Conservation (phyloP, 1,140 invertebrate species). For the Trichonephila inaurata region DNA sequence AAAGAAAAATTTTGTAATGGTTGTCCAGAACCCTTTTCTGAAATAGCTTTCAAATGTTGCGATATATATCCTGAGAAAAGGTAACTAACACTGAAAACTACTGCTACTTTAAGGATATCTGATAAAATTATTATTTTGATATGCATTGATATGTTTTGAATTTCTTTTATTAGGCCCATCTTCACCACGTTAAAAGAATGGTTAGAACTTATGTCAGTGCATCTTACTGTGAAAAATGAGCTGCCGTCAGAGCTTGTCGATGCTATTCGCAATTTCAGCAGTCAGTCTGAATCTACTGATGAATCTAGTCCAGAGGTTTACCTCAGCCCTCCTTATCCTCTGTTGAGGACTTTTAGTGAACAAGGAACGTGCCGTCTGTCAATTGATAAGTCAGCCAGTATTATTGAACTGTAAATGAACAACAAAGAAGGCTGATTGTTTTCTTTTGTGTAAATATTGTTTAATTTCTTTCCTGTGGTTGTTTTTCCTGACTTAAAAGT, state of each 20-base stretch:
- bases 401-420: slow-evolving; percentile 49
- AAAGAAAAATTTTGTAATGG: slow-evolving; percentile 91
- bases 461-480: background rate
- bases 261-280: slow-evolving; percentile 87
- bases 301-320: slow-evolving; percentile 84
- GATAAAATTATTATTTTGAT: no score
- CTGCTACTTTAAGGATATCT: no score
- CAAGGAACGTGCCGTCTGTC: slow-evolving; percentile 53
- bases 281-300: slow-evolving; percentile 79
- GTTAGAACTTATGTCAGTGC: slow-evolving; percentile 88
- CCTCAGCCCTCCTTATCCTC: slow-evolving; percentile 78
- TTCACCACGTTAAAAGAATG: slow-evolving; percentile 91
- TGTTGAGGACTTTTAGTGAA: slow-evolving; percentile 82
- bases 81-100: slow-evolving; percentile 79
- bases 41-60: slow-evolving; percentile 84
- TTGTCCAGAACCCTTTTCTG: slow-evolving; percentile 93
- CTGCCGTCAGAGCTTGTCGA: slow-evolving; percentile 86
- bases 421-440: background rate
- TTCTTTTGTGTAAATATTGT: background rate
- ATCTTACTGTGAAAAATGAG: slow-evolving; percentile 85
- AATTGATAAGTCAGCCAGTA: slow-evolving; percentile 39
- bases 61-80: slow-evolving; percentile 80
- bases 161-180: slow-evolving; percentile 85
- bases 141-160: no score
- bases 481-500: background rate